phyloP scores from a whole-genome alignment of 2,113 vertebrate species.

The Loxodonta africana region DNA sequence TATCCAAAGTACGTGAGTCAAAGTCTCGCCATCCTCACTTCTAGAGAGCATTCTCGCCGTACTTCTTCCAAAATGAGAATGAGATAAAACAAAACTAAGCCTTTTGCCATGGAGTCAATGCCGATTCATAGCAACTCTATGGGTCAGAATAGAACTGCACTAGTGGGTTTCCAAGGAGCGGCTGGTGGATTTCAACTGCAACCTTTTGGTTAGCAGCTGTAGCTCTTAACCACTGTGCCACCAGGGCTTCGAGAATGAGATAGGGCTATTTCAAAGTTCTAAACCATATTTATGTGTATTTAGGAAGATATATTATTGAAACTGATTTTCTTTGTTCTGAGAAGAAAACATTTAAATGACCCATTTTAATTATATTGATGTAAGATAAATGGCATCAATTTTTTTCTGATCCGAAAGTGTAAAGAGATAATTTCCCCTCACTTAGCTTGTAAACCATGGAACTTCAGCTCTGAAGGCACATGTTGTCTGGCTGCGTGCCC shows the following conservation, averaged over 20 bases:
- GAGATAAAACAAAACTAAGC: too few species aligned
- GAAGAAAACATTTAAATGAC: neutral
- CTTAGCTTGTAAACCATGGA: neutral
- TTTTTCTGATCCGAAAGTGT: conserved; percentile 2
- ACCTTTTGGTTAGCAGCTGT: too few species aligned
- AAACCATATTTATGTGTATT: neutral
- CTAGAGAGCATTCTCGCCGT: too few species aligned
- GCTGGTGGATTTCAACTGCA: too few species aligned
- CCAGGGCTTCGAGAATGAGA: neutral
- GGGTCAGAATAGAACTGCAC: too few species aligned
- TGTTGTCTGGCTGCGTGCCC: neutral
- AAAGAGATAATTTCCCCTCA: neutral
- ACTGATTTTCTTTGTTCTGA: neutral
- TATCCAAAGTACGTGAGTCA: too few species aligned
- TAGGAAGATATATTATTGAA: neutral
- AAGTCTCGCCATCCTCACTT: too few species aligned
- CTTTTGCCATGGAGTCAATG: too few species aligned
- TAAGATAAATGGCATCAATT: neutral
- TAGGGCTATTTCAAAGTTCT: neutral
- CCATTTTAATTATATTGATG: neutral
- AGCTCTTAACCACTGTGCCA: too few species aligned
- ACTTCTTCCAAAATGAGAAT: too few species aligned
- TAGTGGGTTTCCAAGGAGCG: too few species aligned
- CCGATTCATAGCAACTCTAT: too few species aligned
- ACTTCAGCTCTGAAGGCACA: neutral